Evolutionary conservation across 2,888 invertebrate genomes (phyloP).

Genomic region (Chymomyza caudatula): DNA sequence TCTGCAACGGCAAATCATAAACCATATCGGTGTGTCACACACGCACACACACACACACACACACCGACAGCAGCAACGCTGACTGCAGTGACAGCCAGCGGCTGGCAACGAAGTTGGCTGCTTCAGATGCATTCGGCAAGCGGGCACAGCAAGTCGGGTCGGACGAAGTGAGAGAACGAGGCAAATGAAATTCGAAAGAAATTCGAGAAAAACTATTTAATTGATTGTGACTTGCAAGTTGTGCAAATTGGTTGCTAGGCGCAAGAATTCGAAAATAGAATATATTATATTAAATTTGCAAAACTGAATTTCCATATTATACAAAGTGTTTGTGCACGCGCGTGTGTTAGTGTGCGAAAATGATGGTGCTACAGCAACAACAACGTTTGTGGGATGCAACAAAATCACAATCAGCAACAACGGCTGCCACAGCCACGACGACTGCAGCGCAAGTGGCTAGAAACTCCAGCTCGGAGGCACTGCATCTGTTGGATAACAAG

Average conservation of each 20-base stretch:
- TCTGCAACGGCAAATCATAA: constrained; percentile 67
- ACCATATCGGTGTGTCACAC: constrained; percentile 38
- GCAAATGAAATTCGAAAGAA: not conserved
- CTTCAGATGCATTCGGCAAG: constrained; percentile 59
- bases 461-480: constrained; percentile 27
- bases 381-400: constrained; percentile 66
- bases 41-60: constrained; percentile 20
- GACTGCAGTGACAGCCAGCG: constrained; percentile 29
- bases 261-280: too few species aligned
- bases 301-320: constrained; percentile 27
- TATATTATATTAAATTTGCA: too few species aligned
- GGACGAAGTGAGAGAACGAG: constrained; percentile 11
- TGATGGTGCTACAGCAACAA: constrained; percentile 74
- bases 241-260: too few species aligned
- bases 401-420: constrained; percentile 1
- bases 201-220: not conserved
- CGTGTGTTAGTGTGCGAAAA: constrained; percentile 26
- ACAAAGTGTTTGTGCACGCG: not conserved
- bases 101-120: constrained; percentile 37
- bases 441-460: constrained; percentile 18
- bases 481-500: constrained; percentile 15
- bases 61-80: constrained; percentile 8
- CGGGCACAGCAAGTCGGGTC: constrained; percentile 50
- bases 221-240: not conserved
- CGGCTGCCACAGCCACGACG: constrained; percentile 14